phyloP scores from a whole-genome alignment of 2,888 invertebrate genomes.

The Polydrusus pterygomalis region DNA sequence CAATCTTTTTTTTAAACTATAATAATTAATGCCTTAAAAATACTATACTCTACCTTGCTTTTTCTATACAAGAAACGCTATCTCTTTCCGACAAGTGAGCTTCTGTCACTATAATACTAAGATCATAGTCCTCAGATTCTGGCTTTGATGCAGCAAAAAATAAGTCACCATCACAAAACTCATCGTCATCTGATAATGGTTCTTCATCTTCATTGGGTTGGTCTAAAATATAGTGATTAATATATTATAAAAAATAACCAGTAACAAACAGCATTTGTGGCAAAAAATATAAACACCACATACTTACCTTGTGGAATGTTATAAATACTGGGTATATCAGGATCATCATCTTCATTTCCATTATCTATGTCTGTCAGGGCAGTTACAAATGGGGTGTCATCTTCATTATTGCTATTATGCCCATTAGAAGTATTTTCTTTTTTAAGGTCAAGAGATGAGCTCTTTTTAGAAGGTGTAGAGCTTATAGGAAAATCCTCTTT shows the following conservation, averaged over 20 bases:
- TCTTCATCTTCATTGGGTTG: not conserved
- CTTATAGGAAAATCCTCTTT: constrained; percentile 58
- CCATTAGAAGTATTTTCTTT: not conserved
- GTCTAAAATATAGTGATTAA: not conserved
- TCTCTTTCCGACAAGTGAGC: constrained; percentile 69
- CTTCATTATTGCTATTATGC: not conserved
- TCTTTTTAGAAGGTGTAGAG: constrained; percentile 56
- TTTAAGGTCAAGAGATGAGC: not conserved
- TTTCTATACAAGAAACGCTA: constrained; percentile 65
- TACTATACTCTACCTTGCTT: constrained; percentile 58
- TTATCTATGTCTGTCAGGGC: not conserved
- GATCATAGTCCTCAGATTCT: constrained; percentile 61
- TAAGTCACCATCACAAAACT: constrained; percentile 67
- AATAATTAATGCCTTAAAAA: too few species aligned
- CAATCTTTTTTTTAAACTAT: too few species aligned
- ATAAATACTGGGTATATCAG: not conserved
- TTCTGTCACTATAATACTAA: constrained; percentile 69
- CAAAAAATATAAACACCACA: too few species aligned
- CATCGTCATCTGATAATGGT: constrained; percentile 59
- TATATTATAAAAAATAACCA: not conserved
- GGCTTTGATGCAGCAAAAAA: constrained; percentile 65
- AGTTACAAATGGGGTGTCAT: constrained; percentile 1
- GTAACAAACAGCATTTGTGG: too few species aligned
- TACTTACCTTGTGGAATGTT: not conserved
- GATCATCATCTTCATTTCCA: too few species aligned